Base-by-base conservation (phyloP, 2,113 vertebrate species). In the Asarcornis scutulata region DNA sequence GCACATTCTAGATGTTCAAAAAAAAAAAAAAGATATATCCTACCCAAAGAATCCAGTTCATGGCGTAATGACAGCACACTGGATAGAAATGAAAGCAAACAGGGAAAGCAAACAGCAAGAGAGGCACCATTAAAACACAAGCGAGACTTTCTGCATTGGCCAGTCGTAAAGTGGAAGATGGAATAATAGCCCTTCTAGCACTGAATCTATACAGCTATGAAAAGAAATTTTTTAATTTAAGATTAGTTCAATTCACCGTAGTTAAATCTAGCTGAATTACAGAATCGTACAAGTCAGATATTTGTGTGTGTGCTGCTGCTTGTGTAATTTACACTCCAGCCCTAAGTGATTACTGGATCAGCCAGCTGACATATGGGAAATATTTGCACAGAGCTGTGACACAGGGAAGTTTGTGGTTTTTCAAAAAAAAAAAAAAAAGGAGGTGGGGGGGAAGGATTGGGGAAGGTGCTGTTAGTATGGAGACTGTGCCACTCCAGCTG, bases 301-400 rank as follows among this genome's bases (percentile, higher is more conserved):
- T 87, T 89, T 92, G 88, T 78, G 71, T 31, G 56, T 4, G 0
- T 92, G 83, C 86, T 89, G 58, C 77, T 0, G 1, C 78, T 79
- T 81, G 95, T 95, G 93, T 96, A 74, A 94, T 95, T 88, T 78
- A 67, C 86, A 85, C 83, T 96, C 76, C 96, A 95, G 82, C 67
- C 80, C 91, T 96, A 95, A 97, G 96, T 95, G 95, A 97, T 93
- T 96, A 88, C 89, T 95, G 87, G 91, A 93, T 76, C 82, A 86
- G 74, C 87, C 91, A 95, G 87, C 95, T 97, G 97, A 96, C 97
- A 97, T 91, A 96, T 96, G 97, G 94, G 97, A 97, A 98, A 96
- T 95, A 96, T 97, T 97, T 96, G 93, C 93, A 86, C 58, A 76
- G 96, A 96, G 86, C 93, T 97, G 82, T 80, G 97, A 98, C 98